These are phyloP conservation scores for Rallus crepitans DNA, from an alignment of 2,797 vertebrate genomes.

Conservation along the genomic window DNA sequence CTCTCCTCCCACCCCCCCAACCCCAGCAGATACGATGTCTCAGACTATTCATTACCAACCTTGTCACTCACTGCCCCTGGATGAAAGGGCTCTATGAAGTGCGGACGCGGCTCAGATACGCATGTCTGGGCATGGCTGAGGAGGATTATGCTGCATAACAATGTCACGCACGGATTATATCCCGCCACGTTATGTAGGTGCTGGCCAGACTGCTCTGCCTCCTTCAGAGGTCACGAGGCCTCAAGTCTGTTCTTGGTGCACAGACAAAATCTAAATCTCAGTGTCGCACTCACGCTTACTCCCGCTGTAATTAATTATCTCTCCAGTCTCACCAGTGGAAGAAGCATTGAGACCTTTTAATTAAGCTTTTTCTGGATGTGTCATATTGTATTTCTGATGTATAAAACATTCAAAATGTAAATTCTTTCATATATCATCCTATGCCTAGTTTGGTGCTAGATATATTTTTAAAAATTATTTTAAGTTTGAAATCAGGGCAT, in stretches of 20 bases:
- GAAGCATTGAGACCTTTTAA: background rate
- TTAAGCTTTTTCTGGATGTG: background rate
- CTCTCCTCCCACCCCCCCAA: too few species aligned
- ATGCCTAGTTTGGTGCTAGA: background rate
- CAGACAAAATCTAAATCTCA: background rate
- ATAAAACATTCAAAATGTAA: background rate
- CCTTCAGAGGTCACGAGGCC: background rate
- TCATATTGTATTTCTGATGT: background rate
- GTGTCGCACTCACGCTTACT: rapidly evolving
- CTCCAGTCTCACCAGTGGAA: background rate
- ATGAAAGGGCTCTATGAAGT: background rate
- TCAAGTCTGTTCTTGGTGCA: rapidly evolving
- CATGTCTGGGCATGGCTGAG: background rate
- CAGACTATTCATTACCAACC: background rate
- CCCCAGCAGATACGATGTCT: background rate
- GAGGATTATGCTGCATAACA: background rate
- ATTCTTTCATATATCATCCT: background rate
- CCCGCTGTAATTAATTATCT: background rate
- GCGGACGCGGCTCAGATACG: background rate
- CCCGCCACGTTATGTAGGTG: background rate
- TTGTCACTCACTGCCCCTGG: background rate
- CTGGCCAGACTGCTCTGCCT: background rate
- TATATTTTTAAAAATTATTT: too few species aligned
- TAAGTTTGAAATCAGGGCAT: background rate
- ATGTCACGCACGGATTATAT: background rate